Evolutionary conservation across 2,888 invertebrate genomes (phyloP).

Genomic region (Nymphalis c-album): DNA sequence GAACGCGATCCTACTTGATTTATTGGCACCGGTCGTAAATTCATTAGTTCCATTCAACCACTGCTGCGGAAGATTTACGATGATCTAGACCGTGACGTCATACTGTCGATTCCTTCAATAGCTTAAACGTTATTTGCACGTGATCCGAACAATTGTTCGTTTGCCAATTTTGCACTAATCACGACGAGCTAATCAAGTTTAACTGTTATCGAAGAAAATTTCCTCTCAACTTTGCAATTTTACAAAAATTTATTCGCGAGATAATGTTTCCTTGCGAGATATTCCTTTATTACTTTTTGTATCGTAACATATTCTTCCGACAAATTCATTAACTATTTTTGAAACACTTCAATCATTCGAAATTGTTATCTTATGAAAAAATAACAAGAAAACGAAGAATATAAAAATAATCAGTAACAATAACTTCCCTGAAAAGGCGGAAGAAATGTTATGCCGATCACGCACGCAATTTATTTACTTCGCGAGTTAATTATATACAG

Average conservation of each 20-base stretch:
- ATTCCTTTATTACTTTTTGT: slow-evolving; percentile 1
- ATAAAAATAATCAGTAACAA: slow-evolving; percentile 6
- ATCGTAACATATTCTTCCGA: background rate
- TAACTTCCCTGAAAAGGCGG: slow-evolving; percentile 11
- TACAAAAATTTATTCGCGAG: background rate
- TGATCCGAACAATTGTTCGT: slow-evolving; percentile 16
- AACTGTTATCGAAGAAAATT: background rate
- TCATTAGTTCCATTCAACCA: slow-evolving; percentile 35
- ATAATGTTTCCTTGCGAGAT: background rate
- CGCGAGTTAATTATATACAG: slow-evolving; percentile 11
- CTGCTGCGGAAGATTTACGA: slow-evolving; percentile 28
- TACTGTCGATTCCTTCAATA: slow-evolving; percentile 28
- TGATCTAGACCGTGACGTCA: slow-evolving; percentile 33
- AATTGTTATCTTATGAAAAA: background rate
- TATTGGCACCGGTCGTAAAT: slow-evolving; percentile 32
- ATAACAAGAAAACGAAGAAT: background rate
- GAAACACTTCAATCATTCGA: too few species aligned
- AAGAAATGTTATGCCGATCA: slow-evolving; percentile 12
- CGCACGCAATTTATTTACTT: slow-evolving; percentile 16
- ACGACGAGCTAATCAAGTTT: background rate
- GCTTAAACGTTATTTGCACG: slow-evolving; percentile 25
- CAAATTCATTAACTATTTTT: background rate
- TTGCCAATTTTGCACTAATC: slow-evolving; percentile 24
- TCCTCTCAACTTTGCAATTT: background rate
- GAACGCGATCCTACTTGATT: slow-evolving; percentile 27